Conservation (phyloP, 2,113 vertebrate genomes). For the Todiramphus saurophagus region DNA sequence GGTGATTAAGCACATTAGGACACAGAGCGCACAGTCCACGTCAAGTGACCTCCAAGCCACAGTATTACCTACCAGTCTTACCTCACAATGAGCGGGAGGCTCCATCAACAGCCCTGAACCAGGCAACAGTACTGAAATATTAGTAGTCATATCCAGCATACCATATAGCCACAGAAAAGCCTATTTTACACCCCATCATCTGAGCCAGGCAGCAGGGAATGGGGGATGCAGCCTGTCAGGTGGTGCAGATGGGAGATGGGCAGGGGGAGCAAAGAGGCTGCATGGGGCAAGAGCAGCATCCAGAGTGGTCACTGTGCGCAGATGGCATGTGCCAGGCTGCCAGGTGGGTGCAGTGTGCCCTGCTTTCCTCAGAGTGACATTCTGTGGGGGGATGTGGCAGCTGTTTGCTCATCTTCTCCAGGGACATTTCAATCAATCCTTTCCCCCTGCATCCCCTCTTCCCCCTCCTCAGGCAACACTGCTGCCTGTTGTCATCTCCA, state of each 20-base stretch:
- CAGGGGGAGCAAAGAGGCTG: background rate
- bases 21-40: accelerated
- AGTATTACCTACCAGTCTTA: accelerated
- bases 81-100: background rate
- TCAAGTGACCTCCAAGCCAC: background rate
- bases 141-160: accelerated
- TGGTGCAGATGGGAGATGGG: accelerated
- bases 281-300: accelerated
- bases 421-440: background rate
- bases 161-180: accelerated
- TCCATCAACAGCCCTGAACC: background rate
- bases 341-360: background rate
- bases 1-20: no score
- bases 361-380: background rate
- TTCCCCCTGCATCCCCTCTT: background rate
- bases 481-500: background rate
- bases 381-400: background rate
- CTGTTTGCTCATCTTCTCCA: background rate
- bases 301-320: accelerated
- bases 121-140: accelerated
- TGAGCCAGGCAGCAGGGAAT: background rate
- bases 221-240: background rate
- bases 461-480: background rate
- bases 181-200: background rate
- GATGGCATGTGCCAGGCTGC: background rate